These are phyloP conservation scores for Cyprinus carpio DNA, from an alignment of 2,113 vertebrate species.

Conservation along the genomic window DNA sequence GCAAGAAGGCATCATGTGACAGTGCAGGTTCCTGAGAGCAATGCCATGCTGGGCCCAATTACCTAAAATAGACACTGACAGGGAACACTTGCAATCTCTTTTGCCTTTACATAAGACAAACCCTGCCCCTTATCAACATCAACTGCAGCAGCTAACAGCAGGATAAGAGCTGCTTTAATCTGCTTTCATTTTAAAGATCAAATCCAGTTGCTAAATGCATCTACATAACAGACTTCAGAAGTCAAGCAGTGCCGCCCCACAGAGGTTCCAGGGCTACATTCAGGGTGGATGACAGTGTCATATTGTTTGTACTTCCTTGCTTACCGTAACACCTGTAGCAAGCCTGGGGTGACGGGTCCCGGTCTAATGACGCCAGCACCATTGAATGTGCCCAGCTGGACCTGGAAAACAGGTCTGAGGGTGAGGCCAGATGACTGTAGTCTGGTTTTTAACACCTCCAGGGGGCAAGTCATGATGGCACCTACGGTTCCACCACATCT, in stretches of 20 bases:
- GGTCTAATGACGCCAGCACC: constrained; percentile 89
- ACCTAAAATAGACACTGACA: constrained; percentile 45
- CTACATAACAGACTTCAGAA: not conserved
- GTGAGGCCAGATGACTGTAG: constrained; percentile 89
- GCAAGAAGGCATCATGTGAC: constrained; percentile 42
- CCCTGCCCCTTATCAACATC: not conserved
- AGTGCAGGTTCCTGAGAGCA: constrained; percentile 1
- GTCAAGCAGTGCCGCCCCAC: not conserved
- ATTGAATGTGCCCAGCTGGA: constrained; percentile 89
- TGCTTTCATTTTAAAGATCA: not conserved
- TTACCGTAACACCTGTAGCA: constrained; percentile 91
- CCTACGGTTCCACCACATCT: constrained; percentile 96
- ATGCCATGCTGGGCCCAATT: constrained; percentile 31
- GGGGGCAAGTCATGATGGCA: constrained; percentile 91
- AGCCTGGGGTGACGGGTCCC: constrained; percentile 83
- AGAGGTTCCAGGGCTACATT: not conserved
- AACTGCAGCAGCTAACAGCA: not conserved
- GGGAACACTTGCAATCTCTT: not conserved
- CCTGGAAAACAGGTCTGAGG: constrained; percentile 88
- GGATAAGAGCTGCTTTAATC: constrained; percentile 8
- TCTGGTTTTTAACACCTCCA: constrained; percentile 94
- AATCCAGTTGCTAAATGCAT: not conserved
- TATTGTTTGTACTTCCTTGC: constrained; percentile 44
- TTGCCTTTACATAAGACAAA: constrained; percentile 38
- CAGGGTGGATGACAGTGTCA: not conserved